Conservation (phyloP, 2,888 invertebrate genomes). For the Trachelus troglodyta region DNA sequence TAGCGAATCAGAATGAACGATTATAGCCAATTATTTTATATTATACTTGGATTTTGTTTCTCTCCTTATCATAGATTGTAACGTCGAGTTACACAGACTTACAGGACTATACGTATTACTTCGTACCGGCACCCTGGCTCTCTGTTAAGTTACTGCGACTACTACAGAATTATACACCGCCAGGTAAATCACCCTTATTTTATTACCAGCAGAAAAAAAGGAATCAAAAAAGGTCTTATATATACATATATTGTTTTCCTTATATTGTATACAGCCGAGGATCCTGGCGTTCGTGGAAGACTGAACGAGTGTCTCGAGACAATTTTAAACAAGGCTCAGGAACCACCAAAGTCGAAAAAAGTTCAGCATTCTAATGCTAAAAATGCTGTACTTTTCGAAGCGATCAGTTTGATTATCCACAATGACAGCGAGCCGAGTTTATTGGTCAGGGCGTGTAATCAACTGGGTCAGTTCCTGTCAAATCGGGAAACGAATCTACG, state of each 20-base stretch:
- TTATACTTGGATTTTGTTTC: conserved; percentile 6
- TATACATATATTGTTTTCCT: not conserved
- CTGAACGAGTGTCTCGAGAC: conserved; percentile 98
- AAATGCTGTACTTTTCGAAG: conserved; percentile 99
- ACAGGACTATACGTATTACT: conserved; percentile 99
- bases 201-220: not conserved
- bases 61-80: conserved; percentile 79
- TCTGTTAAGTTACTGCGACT: conserved; percentile 96
- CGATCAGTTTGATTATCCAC: conserved; percentile 99
- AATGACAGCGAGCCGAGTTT: conserved; percentile 98
- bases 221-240: not conserved
- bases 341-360: conserved; percentile 99
- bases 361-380: conserved; percentile 99
- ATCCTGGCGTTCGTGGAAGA: conserved; percentile 95
- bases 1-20: not conserved
- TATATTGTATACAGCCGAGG: conserved; percentile 73
- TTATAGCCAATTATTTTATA: not conserved
- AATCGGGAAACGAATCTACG: conserved; percentile 97
- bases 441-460: conserved; percentile 97
- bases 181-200: conserved; percentile 70
- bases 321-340: conserved; percentile 98
- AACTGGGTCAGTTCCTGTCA: conserved; percentile 97
- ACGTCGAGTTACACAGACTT: conserved; percentile 99
- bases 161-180: conserved; percentile 98
- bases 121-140: conserved; percentile 99